These are phyloP conservation scores for Gopherus flavomarginatus DNA, from an alignment of 2,113 vertebrate genomes.

Conservation along the genomic window DNA sequence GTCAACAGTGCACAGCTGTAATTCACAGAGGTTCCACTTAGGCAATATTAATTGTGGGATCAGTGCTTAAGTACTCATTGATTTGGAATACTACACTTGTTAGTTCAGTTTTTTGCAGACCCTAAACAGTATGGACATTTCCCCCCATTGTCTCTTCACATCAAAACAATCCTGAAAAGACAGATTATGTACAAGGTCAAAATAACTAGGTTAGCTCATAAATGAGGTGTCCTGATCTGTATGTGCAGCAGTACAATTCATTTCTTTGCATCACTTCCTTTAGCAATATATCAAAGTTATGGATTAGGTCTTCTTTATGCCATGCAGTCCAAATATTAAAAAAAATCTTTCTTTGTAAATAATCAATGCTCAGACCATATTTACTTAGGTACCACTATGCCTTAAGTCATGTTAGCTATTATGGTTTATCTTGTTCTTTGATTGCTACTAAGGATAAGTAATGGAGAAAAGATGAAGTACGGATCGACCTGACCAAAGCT, in stretches of 20 bases:
- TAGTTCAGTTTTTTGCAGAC: neutral
- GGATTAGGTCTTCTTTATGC: neutral
- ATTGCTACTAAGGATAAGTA: neutral
- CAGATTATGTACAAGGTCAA: conserved; percentile 13
- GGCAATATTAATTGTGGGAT: neutral
- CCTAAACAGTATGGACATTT: neutral
- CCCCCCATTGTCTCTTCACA: neutral
- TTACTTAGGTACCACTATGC: neutral
- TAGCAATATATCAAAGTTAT: neutral
- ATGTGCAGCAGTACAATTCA: neutral
- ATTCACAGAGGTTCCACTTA: neutral
- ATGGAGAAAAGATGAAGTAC: neutral
- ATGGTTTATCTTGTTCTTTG: neutral
- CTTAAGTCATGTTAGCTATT: neutral
- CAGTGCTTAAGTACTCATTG: neutral
- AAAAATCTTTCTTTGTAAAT: neutral
- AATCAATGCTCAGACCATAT: neutral
- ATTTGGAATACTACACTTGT: neutral
- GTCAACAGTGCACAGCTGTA: neutral
- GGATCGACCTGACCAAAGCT: neutral
- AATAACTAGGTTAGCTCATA: neutral
- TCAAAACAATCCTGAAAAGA: neutral
- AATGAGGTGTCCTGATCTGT: neutral
- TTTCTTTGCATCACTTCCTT: neutral
- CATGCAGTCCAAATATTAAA: neutral